Conservation (phyloP, 1,140 invertebrate species). For the Nephila pilipes region DNA sequence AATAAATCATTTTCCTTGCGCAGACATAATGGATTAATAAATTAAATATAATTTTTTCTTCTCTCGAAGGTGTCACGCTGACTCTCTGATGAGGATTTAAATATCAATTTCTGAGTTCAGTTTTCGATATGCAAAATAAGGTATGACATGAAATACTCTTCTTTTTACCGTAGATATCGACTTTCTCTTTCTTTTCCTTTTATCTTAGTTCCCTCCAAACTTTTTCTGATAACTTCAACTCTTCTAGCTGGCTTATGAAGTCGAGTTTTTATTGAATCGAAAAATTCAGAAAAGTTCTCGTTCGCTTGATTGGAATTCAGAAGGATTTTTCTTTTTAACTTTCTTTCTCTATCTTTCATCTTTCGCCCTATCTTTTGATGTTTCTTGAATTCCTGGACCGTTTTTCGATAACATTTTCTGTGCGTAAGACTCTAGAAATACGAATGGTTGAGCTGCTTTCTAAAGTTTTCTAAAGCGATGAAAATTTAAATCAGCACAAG, state of each 20-base stretch:
- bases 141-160: not conserved
- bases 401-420: not conserved
- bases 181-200: not conserved
- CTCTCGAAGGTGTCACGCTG: too few species aligned
- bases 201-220: not conserved
- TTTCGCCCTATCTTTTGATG: not conserved
- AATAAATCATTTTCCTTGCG: too few species aligned
- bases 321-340: not conserved
- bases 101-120: not conserved
- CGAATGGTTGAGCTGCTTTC: not conserved
- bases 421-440: not conserved
- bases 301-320: slow-evolving; percentile 5
- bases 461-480: not conserved
- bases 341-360: not conserved
- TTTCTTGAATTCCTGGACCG: not conserved
- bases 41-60: too few species aligned
- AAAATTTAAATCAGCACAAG: not conserved
- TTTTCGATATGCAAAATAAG: not conserved
- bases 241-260: not conserved
- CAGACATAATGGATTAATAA: too few species aligned
- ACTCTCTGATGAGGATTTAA: not conserved
- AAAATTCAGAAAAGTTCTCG: not conserved
- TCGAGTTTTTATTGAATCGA: not conserved
- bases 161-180: not conserved
- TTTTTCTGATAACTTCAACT: not conserved